A percentile compares a stretch with the other conserved stretches of the same genome.
Evolutionary conservation across 1,140 invertebrate genomes (phyloP).

Genomic region (Drosophila tropicalis): DNA sequence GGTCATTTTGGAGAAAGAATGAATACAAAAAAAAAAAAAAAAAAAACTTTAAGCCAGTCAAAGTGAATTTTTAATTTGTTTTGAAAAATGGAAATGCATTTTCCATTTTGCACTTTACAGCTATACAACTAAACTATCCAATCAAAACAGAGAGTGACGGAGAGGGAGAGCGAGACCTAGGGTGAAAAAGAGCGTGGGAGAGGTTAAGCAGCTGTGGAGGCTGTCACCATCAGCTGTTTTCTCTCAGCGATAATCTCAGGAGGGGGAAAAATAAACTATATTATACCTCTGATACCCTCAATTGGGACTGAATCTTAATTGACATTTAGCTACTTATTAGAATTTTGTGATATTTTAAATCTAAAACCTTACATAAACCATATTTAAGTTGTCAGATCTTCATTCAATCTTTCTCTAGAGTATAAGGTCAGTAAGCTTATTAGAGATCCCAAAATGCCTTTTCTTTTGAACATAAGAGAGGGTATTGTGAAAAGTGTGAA

Average conservation of each 20-base stretch:
- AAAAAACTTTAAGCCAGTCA: conserved; percentile 32
- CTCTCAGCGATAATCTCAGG: neutral
- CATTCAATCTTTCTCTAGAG: too few relatives aligned
- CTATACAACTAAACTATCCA: neutral
- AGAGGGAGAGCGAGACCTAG: neutral
- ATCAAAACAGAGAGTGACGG: neutral
- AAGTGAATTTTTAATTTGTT: conserved; percentile 54
- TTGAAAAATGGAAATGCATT: conserved; percentile 8
- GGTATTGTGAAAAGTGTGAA: conserved; percentile 47
- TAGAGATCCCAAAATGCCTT: conserved; percentile 21
- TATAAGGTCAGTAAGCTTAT: neutral
- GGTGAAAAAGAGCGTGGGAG: neutral
- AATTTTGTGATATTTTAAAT: too few relatives aligned
- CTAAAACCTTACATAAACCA: too few relatives aligned
- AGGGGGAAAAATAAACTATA: conserved; percentile 14
- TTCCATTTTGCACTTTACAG: neutral
- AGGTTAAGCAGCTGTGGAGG: neutral
- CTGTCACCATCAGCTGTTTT: conserved; percentile 8
- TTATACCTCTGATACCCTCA: neutral
- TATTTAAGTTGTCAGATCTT: too few relatives aligned
- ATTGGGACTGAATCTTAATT: too few relatives aligned
- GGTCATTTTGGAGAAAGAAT: conserved; percentile 24
- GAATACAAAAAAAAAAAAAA: too few relatives aligned
- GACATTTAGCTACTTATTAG: too few relatives aligned
- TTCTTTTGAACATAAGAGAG: neutral